These are phyloP conservation scores for Heterodera filipjevi DNA, from an alignment of 2,888 invertebrate species.

Conservation along the genomic window DNA sequence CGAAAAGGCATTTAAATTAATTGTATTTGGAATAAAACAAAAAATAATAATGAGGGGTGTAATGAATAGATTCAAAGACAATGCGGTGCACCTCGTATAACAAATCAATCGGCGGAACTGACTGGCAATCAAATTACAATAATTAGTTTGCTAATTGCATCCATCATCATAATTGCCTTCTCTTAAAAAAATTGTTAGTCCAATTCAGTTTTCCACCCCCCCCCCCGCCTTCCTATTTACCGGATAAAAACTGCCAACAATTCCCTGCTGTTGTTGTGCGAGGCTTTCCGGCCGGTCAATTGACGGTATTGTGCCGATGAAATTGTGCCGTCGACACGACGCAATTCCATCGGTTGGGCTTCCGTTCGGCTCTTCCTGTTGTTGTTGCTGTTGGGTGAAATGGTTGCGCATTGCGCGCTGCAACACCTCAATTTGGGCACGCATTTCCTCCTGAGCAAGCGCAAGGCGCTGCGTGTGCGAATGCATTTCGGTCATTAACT, in stretches of 20 bases:
- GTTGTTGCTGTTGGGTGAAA: constrained; percentile 38
- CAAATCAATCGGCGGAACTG: too few species aligned
- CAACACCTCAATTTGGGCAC: constrained; percentile 63
- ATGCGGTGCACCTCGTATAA: too few species aligned
- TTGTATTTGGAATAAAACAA: too few species aligned
- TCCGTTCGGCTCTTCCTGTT: not conserved
- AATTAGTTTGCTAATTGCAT: too few species aligned
- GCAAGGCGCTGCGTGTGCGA: constrained; percentile 60
- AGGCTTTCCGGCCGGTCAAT: not conserved
- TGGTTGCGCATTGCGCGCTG: constrained; percentile 63
- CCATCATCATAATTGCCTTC: not conserved
- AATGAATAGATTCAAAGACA: too few species aligned
- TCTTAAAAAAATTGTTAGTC: too few species aligned
- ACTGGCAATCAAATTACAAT: too few species aligned
- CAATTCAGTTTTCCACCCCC: not conserved
- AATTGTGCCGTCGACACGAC: not conserved
- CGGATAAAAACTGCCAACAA: not conserved
- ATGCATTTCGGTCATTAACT: constrained; percentile 64
- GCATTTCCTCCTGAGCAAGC: constrained; percentile 61
- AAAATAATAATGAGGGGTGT: too few species aligned
- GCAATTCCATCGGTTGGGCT: not conserved
- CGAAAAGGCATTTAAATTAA: too few species aligned
- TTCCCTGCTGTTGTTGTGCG: not conserved
- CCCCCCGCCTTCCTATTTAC: not conserved
- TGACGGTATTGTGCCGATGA: not conserved